A percentile compares a stretch with the other conserved stretches of the same genome.
phyloP scores from a whole-genome alignment of 2,888 invertebrate species.

The Ormyrus pomaceus region DNA sequence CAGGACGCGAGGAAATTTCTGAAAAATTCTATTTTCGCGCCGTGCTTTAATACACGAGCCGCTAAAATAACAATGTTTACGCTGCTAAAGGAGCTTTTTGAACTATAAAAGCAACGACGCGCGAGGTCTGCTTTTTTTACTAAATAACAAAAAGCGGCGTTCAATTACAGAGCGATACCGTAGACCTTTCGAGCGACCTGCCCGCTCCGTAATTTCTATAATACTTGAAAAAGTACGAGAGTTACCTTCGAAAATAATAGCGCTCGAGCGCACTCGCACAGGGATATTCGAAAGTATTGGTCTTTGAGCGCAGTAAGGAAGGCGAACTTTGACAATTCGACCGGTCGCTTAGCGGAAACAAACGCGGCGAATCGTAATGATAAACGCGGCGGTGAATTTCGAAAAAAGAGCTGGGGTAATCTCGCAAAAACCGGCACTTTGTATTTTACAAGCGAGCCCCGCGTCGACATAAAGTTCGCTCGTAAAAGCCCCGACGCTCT shows the following conservation, averaged over 20 bases:
- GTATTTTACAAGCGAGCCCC: conserved; percentile 33
- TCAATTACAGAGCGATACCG: too few species aligned
- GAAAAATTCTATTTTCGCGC: too few species aligned
- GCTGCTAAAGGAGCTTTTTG: too few species aligned
- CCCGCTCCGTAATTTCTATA: too few species aligned
- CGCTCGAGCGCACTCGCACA: background rate
- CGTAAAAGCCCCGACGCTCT: conserved; percentile 28
- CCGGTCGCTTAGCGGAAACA: conserved; percentile 18
- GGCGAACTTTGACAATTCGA: conserved; percentile 22
- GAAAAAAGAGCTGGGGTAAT: background rate
- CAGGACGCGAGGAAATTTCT: too few species aligned
- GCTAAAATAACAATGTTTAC: too few species aligned
- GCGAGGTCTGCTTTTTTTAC: too few species aligned
- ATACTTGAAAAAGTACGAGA: background rate
- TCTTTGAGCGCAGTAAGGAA: conserved; percentile 15
- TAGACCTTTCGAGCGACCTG: too few species aligned
- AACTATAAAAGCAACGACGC: too few species aligned
- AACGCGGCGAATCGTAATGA: conserved; percentile 10
- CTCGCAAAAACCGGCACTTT: conserved; percentile 37
- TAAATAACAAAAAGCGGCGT: background rate
- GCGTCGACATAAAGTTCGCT: conserved; percentile 24
- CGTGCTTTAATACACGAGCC: too few species aligned
- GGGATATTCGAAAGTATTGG: background rate
- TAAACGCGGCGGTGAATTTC: conserved; percentile 9
- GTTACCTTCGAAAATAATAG: conserved; percentile 21